Conservation (phyloP, 2,888 invertebrate genomes). For the Hirudinaria manillensis region DNA sequence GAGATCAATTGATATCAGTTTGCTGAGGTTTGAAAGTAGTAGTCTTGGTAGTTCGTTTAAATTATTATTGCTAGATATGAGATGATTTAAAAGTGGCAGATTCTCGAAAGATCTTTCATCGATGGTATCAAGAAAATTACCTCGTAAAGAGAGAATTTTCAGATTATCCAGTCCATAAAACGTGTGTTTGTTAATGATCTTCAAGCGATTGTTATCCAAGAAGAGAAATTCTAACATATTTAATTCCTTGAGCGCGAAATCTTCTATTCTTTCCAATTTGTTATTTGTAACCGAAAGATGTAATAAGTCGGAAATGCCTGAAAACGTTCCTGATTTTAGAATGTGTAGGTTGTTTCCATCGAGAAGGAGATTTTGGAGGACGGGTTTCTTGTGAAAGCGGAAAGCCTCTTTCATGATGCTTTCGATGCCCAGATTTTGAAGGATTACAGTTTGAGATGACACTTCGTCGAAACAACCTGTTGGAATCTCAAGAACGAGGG, state of each 20-base stretch:
- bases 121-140: background rate
- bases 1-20: background rate
- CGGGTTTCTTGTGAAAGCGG: background rate
- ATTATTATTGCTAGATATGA: background rate
- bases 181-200: background rate
- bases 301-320: background rate
- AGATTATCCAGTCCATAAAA: background rate
- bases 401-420: background rate
- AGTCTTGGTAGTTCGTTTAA: background rate
- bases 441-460: background rate
- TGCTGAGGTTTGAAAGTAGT: background rate
- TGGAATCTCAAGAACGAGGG: no score
- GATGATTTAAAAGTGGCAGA: background rate
- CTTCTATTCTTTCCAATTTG: background rate
- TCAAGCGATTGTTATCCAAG: background rate
- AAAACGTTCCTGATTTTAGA: background rate
- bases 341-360: background rate
- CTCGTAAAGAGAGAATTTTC: background rate
- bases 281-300: background rate
- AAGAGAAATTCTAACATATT: background rate
- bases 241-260: background rate
- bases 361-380: background rate
- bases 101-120: background rate
- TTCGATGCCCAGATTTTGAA: slow-evolving; percentile 6
- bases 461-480: background rate